These are phyloP conservation scores for Papilio polytes DNA, from an alignment of 1,140 invertebrate genomes.

Conservation along the genomic window DNA sequence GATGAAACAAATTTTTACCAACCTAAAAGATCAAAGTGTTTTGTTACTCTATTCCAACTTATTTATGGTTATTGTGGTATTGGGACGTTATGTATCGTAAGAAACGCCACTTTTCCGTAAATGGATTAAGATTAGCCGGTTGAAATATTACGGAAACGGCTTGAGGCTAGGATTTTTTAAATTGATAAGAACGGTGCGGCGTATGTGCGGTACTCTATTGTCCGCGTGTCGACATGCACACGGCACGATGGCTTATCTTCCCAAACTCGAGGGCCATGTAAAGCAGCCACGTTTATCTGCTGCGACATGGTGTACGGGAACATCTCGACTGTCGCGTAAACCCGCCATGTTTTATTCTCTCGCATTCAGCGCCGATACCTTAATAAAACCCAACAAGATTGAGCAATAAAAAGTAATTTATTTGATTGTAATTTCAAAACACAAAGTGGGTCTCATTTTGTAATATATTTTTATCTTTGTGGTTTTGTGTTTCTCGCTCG, in stretches of 20 bases:
- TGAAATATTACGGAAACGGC: slow-evolving; percentile 40
- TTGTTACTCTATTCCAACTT: not conserved
- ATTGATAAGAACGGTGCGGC: slow-evolving; percentile 40
- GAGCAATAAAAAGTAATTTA: slow-evolving; percentile 84
- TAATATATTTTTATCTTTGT: slow-evolving; percentile 81
- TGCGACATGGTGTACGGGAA: slow-evolving; percentile 58
- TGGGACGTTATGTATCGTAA: slow-evolving; percentile 10
- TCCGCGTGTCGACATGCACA: slow-evolving; percentile 65
- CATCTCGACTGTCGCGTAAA: slow-evolving; percentile 75
- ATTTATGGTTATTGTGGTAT: slow-evolving; percentile 11
- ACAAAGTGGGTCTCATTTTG: slow-evolving; percentile 80
- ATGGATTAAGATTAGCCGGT: slow-evolving; percentile 40
- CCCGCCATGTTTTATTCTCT: slow-evolving; percentile 78
- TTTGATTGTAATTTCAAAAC: slow-evolving; percentile 83
- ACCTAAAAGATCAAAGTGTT: not conserved
- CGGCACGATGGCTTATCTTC: slow-evolving; percentile 67
- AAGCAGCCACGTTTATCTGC: slow-evolving; percentile 70
- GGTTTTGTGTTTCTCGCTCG: slow-evolving; percentile 76
- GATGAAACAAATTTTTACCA: slow-evolving; percentile 4
- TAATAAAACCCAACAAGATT: slow-evolving; percentile 83
- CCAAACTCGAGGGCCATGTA: slow-evolving; percentile 70
- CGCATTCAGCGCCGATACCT: slow-evolving; percentile 77
- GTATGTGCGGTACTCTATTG: slow-evolving; percentile 50
- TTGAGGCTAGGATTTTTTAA: slow-evolving; percentile 33
- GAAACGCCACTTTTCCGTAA: slow-evolving; percentile 36